Percentiles rank a stretch among this genome's conserved stretches.
Evolutionary conservation across 2,888 invertebrate species (phyloP).

Genomic region (Caenorhabditis sp.): DNA sequence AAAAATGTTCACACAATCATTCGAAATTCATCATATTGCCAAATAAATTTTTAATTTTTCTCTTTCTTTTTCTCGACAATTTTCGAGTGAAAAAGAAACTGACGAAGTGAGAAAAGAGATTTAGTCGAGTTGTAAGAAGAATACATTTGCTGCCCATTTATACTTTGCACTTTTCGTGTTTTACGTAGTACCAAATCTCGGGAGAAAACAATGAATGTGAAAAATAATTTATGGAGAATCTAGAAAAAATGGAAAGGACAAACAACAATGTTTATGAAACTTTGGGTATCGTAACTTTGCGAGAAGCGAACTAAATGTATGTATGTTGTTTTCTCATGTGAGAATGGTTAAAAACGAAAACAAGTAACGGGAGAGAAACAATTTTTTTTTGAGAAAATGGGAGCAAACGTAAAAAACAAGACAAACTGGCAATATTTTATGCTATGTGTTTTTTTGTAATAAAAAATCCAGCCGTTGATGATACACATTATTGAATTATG

Average conservation of each 20-base stretch:
- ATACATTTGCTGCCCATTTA: background rate
- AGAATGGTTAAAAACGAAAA: no score
- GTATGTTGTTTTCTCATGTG: no score
- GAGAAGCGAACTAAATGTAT: no score
- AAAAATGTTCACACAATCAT: conserved; percentile 18
- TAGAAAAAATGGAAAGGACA: background rate
- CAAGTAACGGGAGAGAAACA: no score
- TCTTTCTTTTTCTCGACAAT: background rate
- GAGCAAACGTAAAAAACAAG: no score
- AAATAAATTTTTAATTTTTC: conserved; percentile 1
- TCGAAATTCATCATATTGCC: background rate
- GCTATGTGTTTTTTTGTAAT: no score
- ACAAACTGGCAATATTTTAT: no score
- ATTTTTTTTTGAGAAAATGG: no score
- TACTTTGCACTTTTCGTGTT: background rate
- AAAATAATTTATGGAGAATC: background rate
- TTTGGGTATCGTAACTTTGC: no score
- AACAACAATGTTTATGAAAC: background rate
- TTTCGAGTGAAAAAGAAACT: background rate
- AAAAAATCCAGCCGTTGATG: no score
- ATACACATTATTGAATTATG: no score
- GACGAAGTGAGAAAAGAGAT: background rate
- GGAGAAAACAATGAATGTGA: background rate
- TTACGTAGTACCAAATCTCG: background rate
- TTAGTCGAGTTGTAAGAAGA: background rate